A percentile compares a stretch with the other conserved stretches of the same genome.
Conservation (phyloP, 2,113 vertebrate genomes). For the Oryzias melastigma region DNA sequence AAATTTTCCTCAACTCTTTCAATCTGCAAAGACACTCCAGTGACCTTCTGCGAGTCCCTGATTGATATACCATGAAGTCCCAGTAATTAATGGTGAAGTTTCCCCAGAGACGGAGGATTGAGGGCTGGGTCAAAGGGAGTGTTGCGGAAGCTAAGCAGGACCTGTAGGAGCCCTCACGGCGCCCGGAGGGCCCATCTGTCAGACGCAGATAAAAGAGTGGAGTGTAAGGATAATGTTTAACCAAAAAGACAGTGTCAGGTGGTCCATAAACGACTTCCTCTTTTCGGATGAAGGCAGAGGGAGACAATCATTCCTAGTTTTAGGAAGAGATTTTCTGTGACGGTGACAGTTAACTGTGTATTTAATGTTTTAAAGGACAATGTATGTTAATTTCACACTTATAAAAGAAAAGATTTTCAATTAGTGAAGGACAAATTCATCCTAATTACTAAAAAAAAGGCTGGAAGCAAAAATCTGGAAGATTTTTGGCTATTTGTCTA, state of each 20-base stretch:
- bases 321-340: constrained; percentile 16
- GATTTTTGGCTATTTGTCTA: constrained; percentile 1
- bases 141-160: constrained; percentile 52
- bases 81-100: constrained; percentile 65
- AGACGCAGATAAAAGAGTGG: constrained; percentile 70
- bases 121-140: constrained; percentile 46
- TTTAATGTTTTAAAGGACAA: neutral
- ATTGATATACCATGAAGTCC: constrained; percentile 68
- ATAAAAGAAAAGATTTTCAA: neutral
- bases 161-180: constrained; percentile 58
- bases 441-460: constrained; percentile 4
- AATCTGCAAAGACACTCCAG: constrained; percentile 14
- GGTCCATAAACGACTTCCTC: constrained; percentile 65
- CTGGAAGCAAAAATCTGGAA: neutral
- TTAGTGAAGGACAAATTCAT: neutral
- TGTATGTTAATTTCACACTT: neutral
- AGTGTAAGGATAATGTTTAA: constrained; percentile 61
- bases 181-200: constrained; percentile 67
- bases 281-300: constrained; percentile 36
- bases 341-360: constrained; percentile 21
- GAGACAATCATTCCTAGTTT: constrained; percentile 20
- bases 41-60: constrained; percentile 34
- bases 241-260: constrained; percentile 48
- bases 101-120: constrained; percentile 45
- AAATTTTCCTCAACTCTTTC: constrained; percentile 1